Percentiles rank a stretch among this genome's conserved stretches.
Conservation (phyloP, 1,140 invertebrate species). For the Brachionus rubens region DNA sequence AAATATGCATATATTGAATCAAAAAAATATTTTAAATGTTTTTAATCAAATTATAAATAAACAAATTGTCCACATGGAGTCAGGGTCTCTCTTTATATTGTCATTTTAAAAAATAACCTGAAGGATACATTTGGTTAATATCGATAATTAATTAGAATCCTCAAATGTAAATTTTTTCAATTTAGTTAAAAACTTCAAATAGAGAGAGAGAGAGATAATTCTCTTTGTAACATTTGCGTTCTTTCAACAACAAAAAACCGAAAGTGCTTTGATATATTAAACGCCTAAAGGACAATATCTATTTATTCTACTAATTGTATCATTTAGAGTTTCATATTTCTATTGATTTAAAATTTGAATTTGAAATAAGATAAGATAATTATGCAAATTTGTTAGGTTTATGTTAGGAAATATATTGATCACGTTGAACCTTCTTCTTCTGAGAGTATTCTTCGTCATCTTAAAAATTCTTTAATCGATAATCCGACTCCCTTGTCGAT, state of each 20-base stretch:
- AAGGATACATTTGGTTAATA: slow-evolving; percentile 2
- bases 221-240: not conserved
- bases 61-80: slow-evolving; percentile 1
- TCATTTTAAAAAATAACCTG: not conserved
- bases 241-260: no score
- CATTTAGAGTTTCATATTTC: not conserved
- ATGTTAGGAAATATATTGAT: no score
- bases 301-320: not conserved
- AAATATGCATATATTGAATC: no score
- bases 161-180: no score
- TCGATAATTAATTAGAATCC: not conserved
- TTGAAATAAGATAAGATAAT: slow-evolving; percentile 25
- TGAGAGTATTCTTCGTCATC: no score
- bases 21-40: not conserved
- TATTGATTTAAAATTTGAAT: slow-evolving; percentile 20
- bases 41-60: slow-evolving; percentile 17
- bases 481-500: no score
- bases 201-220: not conserved
- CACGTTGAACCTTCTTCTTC: no score
- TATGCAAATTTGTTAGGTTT: slow-evolving; percentile 10
- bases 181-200: no score
- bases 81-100: not conserved
- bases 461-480: no score
- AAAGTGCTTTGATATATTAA: not conserved
- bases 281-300: not conserved